Percentiles rank a stretch among this genome's conserved stretches.
Evolutionary conservation across 2,888 invertebrate species (phyloP).

Genomic region (Napeogenes sylphis): DNA sequence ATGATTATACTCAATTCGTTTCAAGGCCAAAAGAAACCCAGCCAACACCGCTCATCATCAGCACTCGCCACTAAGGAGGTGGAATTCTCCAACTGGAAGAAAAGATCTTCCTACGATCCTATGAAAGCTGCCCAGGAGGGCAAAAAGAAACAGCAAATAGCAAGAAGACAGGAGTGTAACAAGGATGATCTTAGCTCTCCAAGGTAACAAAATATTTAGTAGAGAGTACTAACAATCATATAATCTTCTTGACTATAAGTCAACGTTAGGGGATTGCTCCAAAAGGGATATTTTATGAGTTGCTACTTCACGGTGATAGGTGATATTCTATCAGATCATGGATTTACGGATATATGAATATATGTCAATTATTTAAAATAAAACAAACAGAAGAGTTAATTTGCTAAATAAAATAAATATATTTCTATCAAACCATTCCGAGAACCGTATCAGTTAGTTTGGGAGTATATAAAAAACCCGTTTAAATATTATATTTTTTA

Average conservation of each 20-base stretch:
- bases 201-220: slow-evolving; percentile 43
- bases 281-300: neutral
- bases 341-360: too few species aligned
- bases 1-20: neutral
- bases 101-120: slow-evolving; percentile 92
- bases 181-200: slow-evolving; percentile 71
- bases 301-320: neutral
- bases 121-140: slow-evolving; percentile 95
- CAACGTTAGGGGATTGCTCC: too few species aligned
- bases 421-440: too few species aligned
- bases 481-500: too few species aligned
- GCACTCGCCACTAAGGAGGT: slow-evolving; percentile 84
- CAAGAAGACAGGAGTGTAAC: slow-evolving; percentile 56
- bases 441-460: too few species aligned
- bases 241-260: too few species aligned
- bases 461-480: too few species aligned
- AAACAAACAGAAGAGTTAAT: too few species aligned
- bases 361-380: too few species aligned
- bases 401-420: too few species aligned
- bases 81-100: slow-evolving; percentile 92
- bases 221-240: neutral
- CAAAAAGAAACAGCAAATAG: slow-evolving; percentile 77
- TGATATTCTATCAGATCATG: too few species aligned
- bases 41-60: slow-evolving; percentile 78
- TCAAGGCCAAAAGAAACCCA: slow-evolving; percentile 76